phyloP scores from a whole-genome alignment of 30 jellyfish, hydroid and myxozoan species.

The Pseudorhiza aurosa region DNA sequence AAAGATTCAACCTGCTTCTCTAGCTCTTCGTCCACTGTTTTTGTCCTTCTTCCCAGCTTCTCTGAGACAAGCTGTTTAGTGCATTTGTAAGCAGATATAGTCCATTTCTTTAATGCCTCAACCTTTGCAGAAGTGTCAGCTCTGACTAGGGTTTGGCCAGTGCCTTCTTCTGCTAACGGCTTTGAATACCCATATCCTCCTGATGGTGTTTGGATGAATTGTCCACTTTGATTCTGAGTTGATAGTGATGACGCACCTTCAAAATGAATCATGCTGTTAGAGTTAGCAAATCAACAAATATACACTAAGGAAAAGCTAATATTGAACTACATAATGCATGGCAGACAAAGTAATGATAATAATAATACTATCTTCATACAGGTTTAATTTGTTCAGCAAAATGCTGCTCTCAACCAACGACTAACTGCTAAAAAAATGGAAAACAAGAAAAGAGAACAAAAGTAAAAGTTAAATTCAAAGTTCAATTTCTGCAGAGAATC shows the following conservation, averaged over 20 bases:
- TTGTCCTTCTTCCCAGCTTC: slow-evolving; percentile 95
- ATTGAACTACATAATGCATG: too few relatives aligned
- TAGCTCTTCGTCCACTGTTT: slow-evolving; percentile 97
- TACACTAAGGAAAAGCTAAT: too few relatives aligned
- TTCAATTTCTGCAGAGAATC: too few relatives aligned
- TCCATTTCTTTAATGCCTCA: slow-evolving; percentile 96
- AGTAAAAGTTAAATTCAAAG: too few relatives aligned
- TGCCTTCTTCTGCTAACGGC: slow-evolving; percentile 55
- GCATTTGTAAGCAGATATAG: slow-evolving; percentile 94
- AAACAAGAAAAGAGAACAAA: too few relatives aligned
- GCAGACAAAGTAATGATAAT: too few relatives aligned
- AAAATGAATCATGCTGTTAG: too few relatives aligned
- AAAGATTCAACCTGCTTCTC: slow-evolving; percentile 89
- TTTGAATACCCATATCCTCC: slow-evolving; percentile 67
- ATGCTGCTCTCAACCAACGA: too few relatives aligned
- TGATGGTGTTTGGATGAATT: slow-evolving; percentile 57
- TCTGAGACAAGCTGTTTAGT: slow-evolving; percentile 97
- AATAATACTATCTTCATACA: too few relatives aligned
- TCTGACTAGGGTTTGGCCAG: slow-evolving; percentile 60
- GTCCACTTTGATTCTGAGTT: slow-evolving; percentile 64
- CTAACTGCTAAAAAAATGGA: too few relatives aligned
- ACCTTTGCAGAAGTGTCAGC: slow-evolving; percentile 96
- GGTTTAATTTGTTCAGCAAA: too few relatives aligned
- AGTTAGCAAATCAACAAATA: too few relatives aligned
- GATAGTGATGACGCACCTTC: slow-evolving; percentile 52